These are phyloP conservation scores for Epizoanthus scotinus DNA, from an alignment of 92 coral and sea anemone species.

Conservation along the genomic window DNA sequence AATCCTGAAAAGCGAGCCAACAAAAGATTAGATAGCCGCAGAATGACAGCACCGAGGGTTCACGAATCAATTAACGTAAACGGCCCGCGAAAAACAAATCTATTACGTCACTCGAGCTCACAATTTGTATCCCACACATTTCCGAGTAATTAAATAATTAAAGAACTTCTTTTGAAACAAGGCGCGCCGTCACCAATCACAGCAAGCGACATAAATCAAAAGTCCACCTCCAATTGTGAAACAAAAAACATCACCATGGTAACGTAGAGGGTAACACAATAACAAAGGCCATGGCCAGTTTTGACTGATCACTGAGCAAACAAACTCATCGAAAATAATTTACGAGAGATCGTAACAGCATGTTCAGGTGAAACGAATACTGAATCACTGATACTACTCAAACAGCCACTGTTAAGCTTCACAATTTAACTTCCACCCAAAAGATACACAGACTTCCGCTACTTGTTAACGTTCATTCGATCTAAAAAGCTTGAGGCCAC, in stretches of 20 bases:
- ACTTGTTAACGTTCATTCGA: neutral
- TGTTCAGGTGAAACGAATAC: neutral
- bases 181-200: conserved; percentile 20
- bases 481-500: conserved; percentile 14
- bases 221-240: conserved; percentile 32
- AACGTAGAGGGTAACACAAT: conserved; percentile 25
- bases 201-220: conserved; percentile 13
- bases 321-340: conserved; percentile 1
- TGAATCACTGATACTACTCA: neutral
- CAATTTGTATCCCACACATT: conserved; percentile 56
- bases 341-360: neutral
- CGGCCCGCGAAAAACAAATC: conserved; percentile 62
- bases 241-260: conserved; percentile 22
- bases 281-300: conserved; percentile 38
- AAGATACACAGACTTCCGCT: neutral
- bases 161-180: conserved; percentile 5
- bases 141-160: conserved; percentile 68
- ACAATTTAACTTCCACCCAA: neutral
- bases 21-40: conserved; percentile 41
- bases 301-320: conserved; percentile 35
- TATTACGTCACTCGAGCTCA: conserved; percentile 69
- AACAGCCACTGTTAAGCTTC: neutral
- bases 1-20: conserved; percentile 38
- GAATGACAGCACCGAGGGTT: conserved; percentile 55
- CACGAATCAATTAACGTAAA: conserved; percentile 56